Conservation (phyloP, 23 tunicate species). For the Halocynthia roretzi region DNA sequence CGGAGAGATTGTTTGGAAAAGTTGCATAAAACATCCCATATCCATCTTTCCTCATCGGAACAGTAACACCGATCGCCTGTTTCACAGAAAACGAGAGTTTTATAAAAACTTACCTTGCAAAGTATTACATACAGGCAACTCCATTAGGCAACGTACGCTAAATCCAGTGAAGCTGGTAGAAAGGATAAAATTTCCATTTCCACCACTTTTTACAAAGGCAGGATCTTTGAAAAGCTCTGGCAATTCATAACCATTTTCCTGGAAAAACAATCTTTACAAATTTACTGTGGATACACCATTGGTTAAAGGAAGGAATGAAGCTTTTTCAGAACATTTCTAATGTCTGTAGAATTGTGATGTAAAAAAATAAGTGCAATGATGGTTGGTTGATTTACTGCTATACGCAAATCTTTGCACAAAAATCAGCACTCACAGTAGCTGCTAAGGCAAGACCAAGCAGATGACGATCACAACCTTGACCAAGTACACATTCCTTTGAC, state of each 20-base stretch:
- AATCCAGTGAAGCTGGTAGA: constrained; percentile 81
- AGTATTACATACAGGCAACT: not conserved
- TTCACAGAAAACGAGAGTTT: not conserved
- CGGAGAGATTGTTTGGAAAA: constrained; percentile 22
- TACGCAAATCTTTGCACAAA: not conserved
- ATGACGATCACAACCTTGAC: constrained; percentile 76
- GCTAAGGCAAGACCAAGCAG: constrained; percentile 41
- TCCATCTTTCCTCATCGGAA: constrained; percentile 74
- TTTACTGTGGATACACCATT: not conserved
- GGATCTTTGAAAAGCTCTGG: constrained; percentile 65
- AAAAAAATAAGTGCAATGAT: no score
- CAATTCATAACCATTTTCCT: constrained; percentile 47
- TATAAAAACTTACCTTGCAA: not conserved
- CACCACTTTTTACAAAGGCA: constrained; percentile 66
- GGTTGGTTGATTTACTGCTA: not conserved
- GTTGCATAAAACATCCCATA: constrained; percentile 71
- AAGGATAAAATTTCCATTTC: constrained; percentile 66
- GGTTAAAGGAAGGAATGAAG: not conserved
- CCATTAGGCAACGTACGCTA: constrained; percentile 6
- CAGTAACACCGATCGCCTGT: constrained; percentile 56
- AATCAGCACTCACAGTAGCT: constrained; percentile 42
- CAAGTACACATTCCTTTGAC: constrained; percentile 43
- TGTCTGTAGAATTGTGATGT: no score
- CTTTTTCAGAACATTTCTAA: no score
- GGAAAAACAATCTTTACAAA: not conserved